Evolutionary conservation across 2,888 invertebrate species (phyloP).

Genomic region (Pseudolycoriella hygida): DNA sequence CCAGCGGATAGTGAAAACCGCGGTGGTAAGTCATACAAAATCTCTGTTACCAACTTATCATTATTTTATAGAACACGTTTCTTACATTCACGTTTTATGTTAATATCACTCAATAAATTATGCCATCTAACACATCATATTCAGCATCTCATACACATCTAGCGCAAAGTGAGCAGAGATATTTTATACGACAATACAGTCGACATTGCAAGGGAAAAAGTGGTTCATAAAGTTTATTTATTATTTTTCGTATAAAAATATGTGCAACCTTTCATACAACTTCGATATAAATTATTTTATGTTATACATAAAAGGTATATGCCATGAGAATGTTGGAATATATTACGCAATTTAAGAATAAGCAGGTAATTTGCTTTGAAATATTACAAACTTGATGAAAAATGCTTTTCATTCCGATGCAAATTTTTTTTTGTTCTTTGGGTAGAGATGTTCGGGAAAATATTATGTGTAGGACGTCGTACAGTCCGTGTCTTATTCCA

Average conservation of each 20-base stretch:
- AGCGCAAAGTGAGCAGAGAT: too few species aligned
- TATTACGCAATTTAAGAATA: slow-evolving; percentile 8
- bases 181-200: not conserved
- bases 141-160: too few species aligned
- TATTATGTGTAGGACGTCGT: too few species aligned
- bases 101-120: too few species aligned
- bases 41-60: not conserved
- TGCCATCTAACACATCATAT: too few species aligned
- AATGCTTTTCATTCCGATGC: slow-evolving; percentile 8
- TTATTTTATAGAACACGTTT: too few species aligned
- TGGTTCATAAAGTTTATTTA: slow-evolving; percentile 6
- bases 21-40: slow-evolving; percentile 54
- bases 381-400: slow-evolving; percentile 8
- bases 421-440: slow-evolving; percentile 4
- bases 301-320: not conserved
- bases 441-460: not conserved
- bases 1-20: slow-evolving; percentile 99
- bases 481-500: not conserved
- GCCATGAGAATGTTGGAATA: slow-evolving; percentile 4
- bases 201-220: not conserved
- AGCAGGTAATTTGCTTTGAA: slow-evolving; percentile 8
- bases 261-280: not conserved
- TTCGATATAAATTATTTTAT: too few species aligned
- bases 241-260: slow-evolving; percentile 3
- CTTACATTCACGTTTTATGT: too few species aligned